A percentile compares a stretch with the other conserved stretches of the same genome.
These are phyloP conservation scores for Corythaeola cristata DNA, from an alignment of 2,113 vertebrate species.

Conservation along the genomic window DNA sequence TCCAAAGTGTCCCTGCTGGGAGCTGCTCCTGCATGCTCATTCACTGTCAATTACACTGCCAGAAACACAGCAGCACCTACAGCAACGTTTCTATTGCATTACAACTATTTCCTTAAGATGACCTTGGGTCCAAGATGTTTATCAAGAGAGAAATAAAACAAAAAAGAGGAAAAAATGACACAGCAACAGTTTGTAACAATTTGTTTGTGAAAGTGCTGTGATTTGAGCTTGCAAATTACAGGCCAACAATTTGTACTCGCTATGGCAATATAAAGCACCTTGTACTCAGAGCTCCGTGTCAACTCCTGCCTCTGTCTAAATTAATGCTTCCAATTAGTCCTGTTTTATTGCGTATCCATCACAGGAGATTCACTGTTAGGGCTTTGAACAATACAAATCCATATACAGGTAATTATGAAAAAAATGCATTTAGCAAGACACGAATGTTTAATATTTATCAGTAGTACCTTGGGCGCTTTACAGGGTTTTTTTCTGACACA, in stretches of 20 bases:
- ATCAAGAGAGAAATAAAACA: background rate
- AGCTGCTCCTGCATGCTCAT: background rate
- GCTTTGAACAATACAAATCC: slow-evolving; percentile 35
- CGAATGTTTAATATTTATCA: slow-evolving; percentile 24
- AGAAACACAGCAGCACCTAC: slow-evolving; percentile 14
- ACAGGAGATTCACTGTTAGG: background rate
- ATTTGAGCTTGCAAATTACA: background rate
- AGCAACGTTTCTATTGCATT: background rate
- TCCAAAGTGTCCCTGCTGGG: background rate
- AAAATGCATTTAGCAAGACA: slow-evolving; percentile 9
- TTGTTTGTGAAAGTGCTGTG: background rate
- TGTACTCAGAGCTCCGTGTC: background rate
- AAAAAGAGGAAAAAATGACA: background rate
- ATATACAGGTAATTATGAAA: slow-evolving; percentile 34
- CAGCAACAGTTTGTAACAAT: background rate
- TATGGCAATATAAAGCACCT: background rate
- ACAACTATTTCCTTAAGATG: slow-evolving; percentile 10
- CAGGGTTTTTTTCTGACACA: background rate
- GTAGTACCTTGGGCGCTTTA: background rate
- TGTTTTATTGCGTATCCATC: slow-evolving; percentile 31
- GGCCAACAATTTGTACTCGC: background rate
- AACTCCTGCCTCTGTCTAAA: background rate
- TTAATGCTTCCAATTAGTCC: slow-evolving; percentile 54
- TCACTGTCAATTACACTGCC: slow-evolving; percentile 14
- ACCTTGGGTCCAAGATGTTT: background rate